These are phyloP conservation scores for Leptoclinus maculatus DNA, from an alignment of 2,797 vertebrate species.

Conservation along the genomic window DNA sequence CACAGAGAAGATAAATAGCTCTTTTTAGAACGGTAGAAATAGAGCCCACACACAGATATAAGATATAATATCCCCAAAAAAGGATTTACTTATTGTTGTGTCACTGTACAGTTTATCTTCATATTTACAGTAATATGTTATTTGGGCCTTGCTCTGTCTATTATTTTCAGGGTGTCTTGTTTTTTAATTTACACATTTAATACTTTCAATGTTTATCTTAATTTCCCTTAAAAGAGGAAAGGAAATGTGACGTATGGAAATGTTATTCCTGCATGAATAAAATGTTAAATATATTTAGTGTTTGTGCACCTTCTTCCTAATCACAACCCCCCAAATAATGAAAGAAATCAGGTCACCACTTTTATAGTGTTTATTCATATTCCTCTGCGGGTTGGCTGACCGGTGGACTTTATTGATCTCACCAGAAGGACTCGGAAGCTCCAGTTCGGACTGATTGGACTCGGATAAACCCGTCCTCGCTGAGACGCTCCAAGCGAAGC, in stretches of 20 bases:
- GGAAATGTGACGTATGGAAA: neutral
- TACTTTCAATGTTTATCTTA: neutral
- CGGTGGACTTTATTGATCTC: constrained; percentile 25
- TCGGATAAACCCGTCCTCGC: constrained; percentile 16
- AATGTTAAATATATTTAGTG: neutral
- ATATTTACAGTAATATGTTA: neutral
- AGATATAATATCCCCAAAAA: too few relatives aligned
- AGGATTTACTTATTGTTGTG: too few relatives aligned
- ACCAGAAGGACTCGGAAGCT: constrained; percentile 4
- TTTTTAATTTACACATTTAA: neutral
- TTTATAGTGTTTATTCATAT: neutral
- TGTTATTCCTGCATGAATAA: too few relatives aligned
- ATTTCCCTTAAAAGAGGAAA: neutral
- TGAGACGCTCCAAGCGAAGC: constrained; percentile 29
- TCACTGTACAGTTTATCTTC: neutral
- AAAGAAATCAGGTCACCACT: neutral
- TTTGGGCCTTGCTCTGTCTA: neutral
- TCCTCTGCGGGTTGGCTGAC: neutral
- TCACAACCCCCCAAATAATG: neutral
- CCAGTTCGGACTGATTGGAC: constrained; percentile 37
- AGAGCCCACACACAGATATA: too few relatives aligned
- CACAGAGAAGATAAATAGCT: too few relatives aligned
- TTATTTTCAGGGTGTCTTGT: neutral
- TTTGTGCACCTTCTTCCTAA: neutral
- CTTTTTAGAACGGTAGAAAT: too few relatives aligned